Evolutionary conservation across 1,140 invertebrate genomes (phyloP), one percentile per base, ranked within the genome.

Genomic region (Rhyzopertha dominica): DNA sequence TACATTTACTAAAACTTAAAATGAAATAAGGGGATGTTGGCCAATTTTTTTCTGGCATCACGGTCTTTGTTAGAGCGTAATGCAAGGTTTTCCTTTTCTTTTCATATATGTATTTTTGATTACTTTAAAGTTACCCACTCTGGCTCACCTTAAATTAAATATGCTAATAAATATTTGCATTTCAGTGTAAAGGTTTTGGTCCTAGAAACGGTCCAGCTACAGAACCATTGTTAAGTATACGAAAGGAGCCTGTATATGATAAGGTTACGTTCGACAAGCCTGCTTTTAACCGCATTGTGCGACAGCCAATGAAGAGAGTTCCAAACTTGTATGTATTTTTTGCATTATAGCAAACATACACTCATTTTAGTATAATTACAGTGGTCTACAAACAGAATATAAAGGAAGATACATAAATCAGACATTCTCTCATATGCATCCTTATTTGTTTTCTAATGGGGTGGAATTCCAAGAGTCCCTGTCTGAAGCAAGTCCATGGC

Each of bases 371-470:
- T 36, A 50, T 46, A 17, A 43, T 57, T 46, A 48, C 23, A 66
- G 61, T 39, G 59, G 58, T n/a, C 54, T 57, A 45, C 23, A 40
- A 20, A 43, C 59, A 20, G 58, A 65, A 51, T 56, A 51, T 17
- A 26, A 51, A 40, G 52, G 48, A 18, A 51, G 53, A 14, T 67
- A 59, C 38, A 26, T 49, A 8, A 43, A 45, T 5, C 55, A 59
- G 36, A 56, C 55, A 2, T 52, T 45, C 25, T 61, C 50, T 1
- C 53, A 58, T 38, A 43, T 60, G 12, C 50, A 51, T 37, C 49
- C 59, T 1, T 56, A 58, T 49, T 25, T 54, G 8, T 28, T 53
- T 26, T 40, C 54, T 29, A 39, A 38, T 29, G 55, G 55, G 2
- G 43, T 56, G 7, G 48, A 44, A 22, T 58, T 42, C 17, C 32